Evolutionary conservation across 2,797 vertebrate species (phyloP), one percentile per base, ranked within the genome.

Genomic region (Caiman crocodilus): DNA sequence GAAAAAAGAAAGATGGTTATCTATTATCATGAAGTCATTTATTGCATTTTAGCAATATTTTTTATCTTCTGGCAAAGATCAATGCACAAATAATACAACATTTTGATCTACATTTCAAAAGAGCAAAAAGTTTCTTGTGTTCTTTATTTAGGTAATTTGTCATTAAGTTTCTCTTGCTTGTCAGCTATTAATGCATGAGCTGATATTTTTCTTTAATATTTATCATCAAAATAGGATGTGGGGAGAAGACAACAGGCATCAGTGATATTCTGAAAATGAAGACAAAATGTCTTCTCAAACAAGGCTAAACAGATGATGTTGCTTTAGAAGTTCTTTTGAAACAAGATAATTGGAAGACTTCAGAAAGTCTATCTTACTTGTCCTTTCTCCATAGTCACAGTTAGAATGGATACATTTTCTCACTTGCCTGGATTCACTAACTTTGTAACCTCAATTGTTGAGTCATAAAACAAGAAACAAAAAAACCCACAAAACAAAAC

Each of bases 301-400:
- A 88, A 79, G 56, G 83, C 17, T 64, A 92, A 82, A 59, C 35
- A 94, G 50, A 77, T 81, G 16, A 2, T 69, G 88, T 95, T 64
- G 14, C 21, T 81, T 75, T 90, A 75, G 32, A 58, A 89, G 82
- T 5, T 83, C 2, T 61, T 81, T 56, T 87, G 58, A 90, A 96
- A 79, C 17, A 92, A 94, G 79, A 89, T 89, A 78, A 89, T 2
- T 94, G 90, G 83, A 96, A 96, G 89, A 94, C 56, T 93, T 90
- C 84, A 10, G 42, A 82, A 32, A 79, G 83, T 85, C 64, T 82
- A 13, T 30, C 88, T 95, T 93, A 90, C 79, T 65, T 80, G 79
- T 92, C 84, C 85, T 32, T 84, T 69, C 90, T 56, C 69, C 81
- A 91, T 89, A 94, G 65, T 79, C 77, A 90, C 20, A 21, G 63